These are phyloP conservation scores for Masticophis lateralis DNA, from an alignment of 2,797 vertebrate genomes.

Conservation along the genomic window DNA sequence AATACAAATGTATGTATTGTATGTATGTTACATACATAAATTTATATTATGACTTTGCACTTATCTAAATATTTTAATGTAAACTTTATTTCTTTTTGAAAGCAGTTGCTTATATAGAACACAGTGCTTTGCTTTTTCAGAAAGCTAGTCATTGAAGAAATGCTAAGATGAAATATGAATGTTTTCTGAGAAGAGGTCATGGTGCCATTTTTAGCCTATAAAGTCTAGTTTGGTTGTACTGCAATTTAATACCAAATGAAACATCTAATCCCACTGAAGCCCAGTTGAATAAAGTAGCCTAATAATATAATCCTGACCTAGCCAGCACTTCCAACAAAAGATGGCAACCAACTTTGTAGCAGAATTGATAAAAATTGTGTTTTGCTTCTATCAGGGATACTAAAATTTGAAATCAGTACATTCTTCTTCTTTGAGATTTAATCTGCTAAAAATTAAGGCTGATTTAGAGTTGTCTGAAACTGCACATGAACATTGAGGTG, in stretches of 20 bases:
- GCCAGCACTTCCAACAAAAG: not conserved
- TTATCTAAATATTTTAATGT: constrained; percentile 12
- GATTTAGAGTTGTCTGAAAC: not conserved
- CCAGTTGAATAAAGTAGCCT: not conserved
- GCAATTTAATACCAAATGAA: not conserved
- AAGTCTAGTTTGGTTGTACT: not conserved
- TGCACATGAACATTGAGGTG: not conserved
- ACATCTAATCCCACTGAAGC: not conserved
- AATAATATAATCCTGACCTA: not conserved
- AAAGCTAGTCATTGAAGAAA: not conserved
- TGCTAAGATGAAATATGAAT: not conserved
- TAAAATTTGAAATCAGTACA: not conserved
- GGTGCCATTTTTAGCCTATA: not conserved
- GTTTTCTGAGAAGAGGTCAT: not conserved
- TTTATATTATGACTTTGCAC: not conserved
- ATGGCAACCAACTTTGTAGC: not conserved
- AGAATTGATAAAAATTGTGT: not conserved
- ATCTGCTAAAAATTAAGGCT: not conserved
- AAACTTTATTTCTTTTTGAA: not conserved
- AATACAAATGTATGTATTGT: too few species aligned
- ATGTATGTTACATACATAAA: too few species aligned
- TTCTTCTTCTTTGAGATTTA: not conserved
- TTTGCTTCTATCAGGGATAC: not conserved
- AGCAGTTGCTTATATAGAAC: not conserved
- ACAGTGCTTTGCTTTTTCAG: not conserved